A percentile compares a stretch with the other conserved stretches of the same genome.
phyloP scores from a whole-genome alignment of 2,113 vertebrate species.

The Scophthalmus maximus region DNA sequence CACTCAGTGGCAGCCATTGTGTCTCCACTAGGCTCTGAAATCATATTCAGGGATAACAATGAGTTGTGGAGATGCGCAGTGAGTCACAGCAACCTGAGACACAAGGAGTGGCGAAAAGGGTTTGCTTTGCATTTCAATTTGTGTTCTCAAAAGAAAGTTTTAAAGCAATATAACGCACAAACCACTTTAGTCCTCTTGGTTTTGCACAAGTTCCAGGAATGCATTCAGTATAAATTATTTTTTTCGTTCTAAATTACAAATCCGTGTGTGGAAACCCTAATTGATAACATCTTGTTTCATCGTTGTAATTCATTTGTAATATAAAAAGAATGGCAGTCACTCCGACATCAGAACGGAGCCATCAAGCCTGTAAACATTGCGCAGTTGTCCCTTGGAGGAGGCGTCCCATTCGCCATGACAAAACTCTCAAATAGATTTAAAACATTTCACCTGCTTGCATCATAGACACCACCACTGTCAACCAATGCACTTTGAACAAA shows the following conservation, averaged over 20 bases:
- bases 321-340: background rate
- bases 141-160: conserved; percentile 19
- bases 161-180: background rate
- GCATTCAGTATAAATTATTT: background rate
- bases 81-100: conserved; percentile 36
- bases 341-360: background rate
- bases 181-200: conserved; percentile 7
- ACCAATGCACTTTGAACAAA: background rate
- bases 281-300: no score
- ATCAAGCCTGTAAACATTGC: background rate
- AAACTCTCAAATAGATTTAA: background rate
- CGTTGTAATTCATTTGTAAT: background rate
- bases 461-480: conserved; percentile 22
- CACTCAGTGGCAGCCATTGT: conserved; percentile 59
- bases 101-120: conserved; percentile 9
- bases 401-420: background rate
- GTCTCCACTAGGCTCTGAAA: conserved; percentile 68
- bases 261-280: no score
- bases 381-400: background rate
- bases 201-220: background rate
- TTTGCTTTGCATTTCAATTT: conserved; percentile 48
- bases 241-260: background rate
- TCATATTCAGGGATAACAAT: conserved; percentile 64
- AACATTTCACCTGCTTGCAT: conserved; percentile 41
- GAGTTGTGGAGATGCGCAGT: conserved; percentile 35